Evolutionary conservation across 2,888 invertebrate genomes (phyloP).

Genomic region (Seira sanloemensis): DNA sequence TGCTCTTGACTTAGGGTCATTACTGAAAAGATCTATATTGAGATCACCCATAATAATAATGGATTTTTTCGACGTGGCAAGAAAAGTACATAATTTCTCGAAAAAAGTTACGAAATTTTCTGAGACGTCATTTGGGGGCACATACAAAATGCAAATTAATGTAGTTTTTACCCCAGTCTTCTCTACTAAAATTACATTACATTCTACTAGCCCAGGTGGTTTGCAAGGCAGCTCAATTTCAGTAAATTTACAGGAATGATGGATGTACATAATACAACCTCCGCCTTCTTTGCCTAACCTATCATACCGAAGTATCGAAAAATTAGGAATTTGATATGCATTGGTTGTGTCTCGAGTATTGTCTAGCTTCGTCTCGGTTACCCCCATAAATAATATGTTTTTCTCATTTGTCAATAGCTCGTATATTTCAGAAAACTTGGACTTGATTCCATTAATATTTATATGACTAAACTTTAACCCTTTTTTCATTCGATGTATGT

Average conservation of each 20-base stretch:
- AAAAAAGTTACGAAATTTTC: no score
- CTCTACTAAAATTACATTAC: neutral
- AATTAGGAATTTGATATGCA: conserved; percentile 13
- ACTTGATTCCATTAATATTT: conserved; percentile 25
- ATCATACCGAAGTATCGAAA: conserved; percentile 10
- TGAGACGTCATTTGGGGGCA: no score
- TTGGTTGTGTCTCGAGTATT: neutral
- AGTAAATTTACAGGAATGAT: neutral
- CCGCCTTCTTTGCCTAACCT: conserved; percentile 31
- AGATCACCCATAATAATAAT: no score
- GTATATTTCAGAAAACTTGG: conserved; percentile 17
- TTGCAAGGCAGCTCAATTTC: neutral
- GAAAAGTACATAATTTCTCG: no score
- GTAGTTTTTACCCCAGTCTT: no score
- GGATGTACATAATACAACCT: conserved; percentile 27
- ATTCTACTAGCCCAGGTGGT: conserved; percentile 25
- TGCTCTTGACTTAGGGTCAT: no score
- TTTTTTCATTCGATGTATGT: neutral
- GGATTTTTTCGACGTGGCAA: no score
- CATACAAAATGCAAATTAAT: no score
- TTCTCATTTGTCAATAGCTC: conserved; percentile 12
- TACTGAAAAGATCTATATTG: no score
- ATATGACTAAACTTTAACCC: conserved; percentile 24
- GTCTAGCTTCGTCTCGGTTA: conserved; percentile 29
- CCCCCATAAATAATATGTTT: conserved; percentile 10